Conservation (phyloP, 2,888 invertebrate species). For the Coenonympha arcania region DNA sequence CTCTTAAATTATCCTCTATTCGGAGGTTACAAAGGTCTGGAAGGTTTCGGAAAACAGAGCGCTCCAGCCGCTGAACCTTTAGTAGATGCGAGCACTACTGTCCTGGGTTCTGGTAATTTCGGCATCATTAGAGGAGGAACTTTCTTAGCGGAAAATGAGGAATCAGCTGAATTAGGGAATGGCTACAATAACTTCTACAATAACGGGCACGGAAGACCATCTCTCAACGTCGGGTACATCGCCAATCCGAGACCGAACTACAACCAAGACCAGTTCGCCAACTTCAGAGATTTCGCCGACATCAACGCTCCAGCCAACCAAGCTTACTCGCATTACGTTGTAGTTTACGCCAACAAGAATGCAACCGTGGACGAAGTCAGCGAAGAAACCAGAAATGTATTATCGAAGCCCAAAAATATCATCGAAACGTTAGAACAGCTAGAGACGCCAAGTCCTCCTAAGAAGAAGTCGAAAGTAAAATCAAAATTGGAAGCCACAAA, state of each 20-base stretch:
- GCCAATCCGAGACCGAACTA: slow-evolving; percentile 83
- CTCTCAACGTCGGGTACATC: slow-evolving; percentile 73
- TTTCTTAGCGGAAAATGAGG: slow-evolving; percentile 83
- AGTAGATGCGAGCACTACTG: slow-evolving; percentile 73
- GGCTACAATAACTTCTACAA: slow-evolving; percentile 76
- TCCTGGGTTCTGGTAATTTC: slow-evolving; percentile 88
- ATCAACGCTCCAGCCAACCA: slow-evolving; percentile 83
- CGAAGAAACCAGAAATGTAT: slow-evolving; percentile 55
- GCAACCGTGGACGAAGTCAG: slow-evolving; percentile 75
- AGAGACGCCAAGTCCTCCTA: slow-evolving; percentile 71
- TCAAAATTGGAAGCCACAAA: slow-evolving; percentile 76
- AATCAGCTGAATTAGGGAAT: slow-evolving; percentile 73
- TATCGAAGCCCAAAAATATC: slow-evolving; percentile 83
- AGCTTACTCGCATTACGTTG: slow-evolving; percentile 87
- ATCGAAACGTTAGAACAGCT: slow-evolving; percentile 84
- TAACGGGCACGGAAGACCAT: slow-evolving; percentile 82
- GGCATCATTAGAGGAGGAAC: slow-evolving; percentile 90
- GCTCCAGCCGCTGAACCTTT: slow-evolving; percentile 52
- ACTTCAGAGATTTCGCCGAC: slow-evolving; percentile 92
- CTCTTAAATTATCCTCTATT: slow-evolving; percentile 64
- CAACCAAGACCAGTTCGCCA: slow-evolving; percentile 88
- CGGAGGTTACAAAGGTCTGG: slow-evolving; percentile 54
- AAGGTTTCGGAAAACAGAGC: slow-evolving; percentile 57
- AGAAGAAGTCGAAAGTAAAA: slow-evolving; percentile 76
- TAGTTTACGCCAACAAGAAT: slow-evolving; percentile 88